Conservation (phyloP, 2,888 invertebrate genomes). For the Cephus runcator region DNA sequence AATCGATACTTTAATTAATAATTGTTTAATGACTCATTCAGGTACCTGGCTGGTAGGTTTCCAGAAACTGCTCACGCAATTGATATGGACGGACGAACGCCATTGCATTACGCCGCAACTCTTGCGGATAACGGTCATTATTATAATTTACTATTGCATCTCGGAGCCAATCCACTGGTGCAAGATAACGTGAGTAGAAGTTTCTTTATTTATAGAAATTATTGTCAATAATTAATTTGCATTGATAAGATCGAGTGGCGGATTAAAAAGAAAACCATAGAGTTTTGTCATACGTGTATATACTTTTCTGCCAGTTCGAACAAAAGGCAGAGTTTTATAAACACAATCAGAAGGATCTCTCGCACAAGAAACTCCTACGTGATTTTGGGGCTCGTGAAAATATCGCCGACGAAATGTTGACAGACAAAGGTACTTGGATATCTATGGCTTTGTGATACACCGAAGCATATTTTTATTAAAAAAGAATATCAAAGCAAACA, state of each 20-base stretch:
- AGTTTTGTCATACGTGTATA: neutral
- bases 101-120: constrained; percentile 88
- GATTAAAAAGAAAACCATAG: neutral
- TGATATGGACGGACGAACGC: constrained; percentile 85
- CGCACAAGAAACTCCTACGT: constrained; percentile 74
- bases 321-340: constrained; percentile 84
- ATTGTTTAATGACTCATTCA: constrained; percentile 36
- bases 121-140: constrained; percentile 88
- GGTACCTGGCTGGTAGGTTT: constrained; percentile 80
- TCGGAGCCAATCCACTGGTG: constrained; percentile 86
- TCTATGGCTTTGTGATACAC: neutral
- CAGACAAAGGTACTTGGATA: constrained; percentile 77
- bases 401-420: constrained; percentile 75
- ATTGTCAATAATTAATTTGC: constrained; percentile 1
- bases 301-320: constrained; percentile 71
- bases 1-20: constrained; percentile 9
- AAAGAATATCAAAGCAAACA: neutral
- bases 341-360: constrained; percentile 74
- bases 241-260: neutral
- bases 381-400: constrained; percentile 79
- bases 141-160: constrained; percentile 84
- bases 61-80: constrained; percentile 86
- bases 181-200: constrained; percentile 80
- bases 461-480: neutral
- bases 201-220: neutral